phyloP scores from a whole-genome alignment of 2,797 vertebrate genomes.

The Arctocebus calabarensis region DNA sequence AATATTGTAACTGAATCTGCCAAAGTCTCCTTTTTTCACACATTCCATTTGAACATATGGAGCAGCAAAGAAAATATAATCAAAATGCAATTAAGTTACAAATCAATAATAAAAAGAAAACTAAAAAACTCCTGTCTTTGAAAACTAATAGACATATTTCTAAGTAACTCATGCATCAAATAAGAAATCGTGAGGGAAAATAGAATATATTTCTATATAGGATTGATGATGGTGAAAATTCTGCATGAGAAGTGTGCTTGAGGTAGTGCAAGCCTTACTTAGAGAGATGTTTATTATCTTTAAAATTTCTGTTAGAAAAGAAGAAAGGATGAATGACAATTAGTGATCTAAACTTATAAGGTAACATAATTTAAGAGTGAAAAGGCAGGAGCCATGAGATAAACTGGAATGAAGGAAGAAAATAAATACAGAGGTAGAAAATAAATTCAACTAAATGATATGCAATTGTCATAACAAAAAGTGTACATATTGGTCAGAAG shows the following conservation, averaged over 20 bases:
- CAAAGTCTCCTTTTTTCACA: not conserved
- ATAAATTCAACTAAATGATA: not conserved
- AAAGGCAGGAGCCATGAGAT: not conserved
- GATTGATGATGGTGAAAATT: not conserved
- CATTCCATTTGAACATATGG: not conserved
- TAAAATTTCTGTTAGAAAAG: not conserved
- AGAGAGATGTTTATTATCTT: not conserved
- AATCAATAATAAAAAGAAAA: not conserved
- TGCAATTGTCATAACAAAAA: not conserved
- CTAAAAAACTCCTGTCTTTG: not conserved
- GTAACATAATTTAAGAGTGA: not conserved
- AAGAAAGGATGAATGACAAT: not conserved
- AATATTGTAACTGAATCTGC: not conserved
- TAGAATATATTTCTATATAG: not conserved
- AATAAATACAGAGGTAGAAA: not conserved
- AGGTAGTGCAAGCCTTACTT: not conserved
- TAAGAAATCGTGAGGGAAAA: not conserved
- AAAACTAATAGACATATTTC: not conserved
- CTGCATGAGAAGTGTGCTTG: not conserved
- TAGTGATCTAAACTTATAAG: not conserved
- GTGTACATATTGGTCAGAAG: not conserved
- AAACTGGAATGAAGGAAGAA: not conserved
- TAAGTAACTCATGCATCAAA: not conserved
- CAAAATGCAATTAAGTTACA: not conserved
- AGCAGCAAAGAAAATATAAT: not conserved